phyloP scores from a whole-genome alignment of 2,888 invertebrate species.

The Lycophotia porphyrea region DNA sequence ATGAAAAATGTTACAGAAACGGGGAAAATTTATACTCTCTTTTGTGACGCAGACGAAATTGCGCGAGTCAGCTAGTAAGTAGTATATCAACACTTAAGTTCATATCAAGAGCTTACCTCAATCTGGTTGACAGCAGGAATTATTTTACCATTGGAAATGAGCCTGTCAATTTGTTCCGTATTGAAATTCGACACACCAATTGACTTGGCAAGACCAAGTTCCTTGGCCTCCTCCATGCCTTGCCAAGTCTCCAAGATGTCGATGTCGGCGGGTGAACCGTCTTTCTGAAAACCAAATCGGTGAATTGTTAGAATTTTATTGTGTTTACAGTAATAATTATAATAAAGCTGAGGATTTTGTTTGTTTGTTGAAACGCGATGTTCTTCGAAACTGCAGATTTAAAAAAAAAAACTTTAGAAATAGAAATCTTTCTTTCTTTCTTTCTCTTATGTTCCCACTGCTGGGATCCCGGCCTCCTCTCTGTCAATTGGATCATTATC shows the following conservation, averaged over 20 bases:
- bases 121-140: slow-evolving; percentile 91
- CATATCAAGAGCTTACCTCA: slow-evolving; percentile 75
- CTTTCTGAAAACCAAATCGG: slow-evolving; percentile 64
- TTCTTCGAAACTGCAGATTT: background rate
- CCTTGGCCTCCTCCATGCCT: slow-evolving; percentile 92
- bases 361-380: background rate
- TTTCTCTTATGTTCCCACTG: background rate
- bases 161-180: slow-evolving; percentile 91
- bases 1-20: no score
- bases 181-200: slow-evolving; percentile 95
- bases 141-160: slow-evolving; percentile 89
- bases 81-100: no score
- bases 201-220: slow-evolving; percentile 91
- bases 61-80: no score
- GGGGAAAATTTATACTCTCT: no score
- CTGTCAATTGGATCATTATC: background rate
- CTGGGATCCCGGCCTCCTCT: background rate
- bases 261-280: slow-evolving; percentile 82
- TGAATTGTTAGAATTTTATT: background rate
- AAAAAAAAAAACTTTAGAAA: no score
- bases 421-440: no score
- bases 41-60: no score
- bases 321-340: background rate
- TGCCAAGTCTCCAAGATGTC: slow-evolving; percentile 93
- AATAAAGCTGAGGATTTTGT: background rate